Base-by-base conservation (phyloP, 2,888 invertebrate genomes). In the Drosophila sordidula region DNA sequence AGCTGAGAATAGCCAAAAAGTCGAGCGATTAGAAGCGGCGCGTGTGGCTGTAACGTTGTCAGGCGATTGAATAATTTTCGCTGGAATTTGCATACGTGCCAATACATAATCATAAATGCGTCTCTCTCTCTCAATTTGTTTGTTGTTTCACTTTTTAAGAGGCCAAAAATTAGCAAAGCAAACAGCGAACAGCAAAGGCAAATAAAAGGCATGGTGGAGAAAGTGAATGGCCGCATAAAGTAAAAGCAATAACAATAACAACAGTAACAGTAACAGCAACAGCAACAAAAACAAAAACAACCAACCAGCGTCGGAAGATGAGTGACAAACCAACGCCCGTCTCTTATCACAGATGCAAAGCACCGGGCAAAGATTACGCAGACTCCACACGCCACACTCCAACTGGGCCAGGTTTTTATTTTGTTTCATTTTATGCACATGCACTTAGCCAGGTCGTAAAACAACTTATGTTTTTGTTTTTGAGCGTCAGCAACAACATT, bases 211-310 rank as follows among this genome's bases (percentile, higher is more conserved):
- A 78, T 44, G 68, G 64, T 14, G 68, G 87, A 84, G 87, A 87
- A 84, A 87, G 87, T 84, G 87, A 84, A 84, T 82, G 85, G 70
- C 69, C 82, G 52, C 66, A 63, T 65, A 66, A 84, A 73, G 83
- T 80, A 87, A 87, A 81, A 87, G 84, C 82, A 78, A 65, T 51
- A 63, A 62, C 46, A 70, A 61, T 62, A 63, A 25, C 49, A 47
- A 9, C 44, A 47, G 41, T 25, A n/a, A 29, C 51, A 36, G 32
- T 18, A 39, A 22, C 12, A 62, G 38, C 34, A 49, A n/a, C 9
- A 25, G 22, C 6, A 67, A 29, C 18, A 29, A 45, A 11, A 69
- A 51, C 32, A 59, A 58, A 38, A 47, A 47, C 50, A n/a, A 29
- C 42, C 34, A 63, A 42, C 47, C 50, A 51, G 45, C 57, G 25